phyloP scores from a whole-genome alignment of 2,113 vertebrate genomes.

The Stictonetta naevosa region DNA sequence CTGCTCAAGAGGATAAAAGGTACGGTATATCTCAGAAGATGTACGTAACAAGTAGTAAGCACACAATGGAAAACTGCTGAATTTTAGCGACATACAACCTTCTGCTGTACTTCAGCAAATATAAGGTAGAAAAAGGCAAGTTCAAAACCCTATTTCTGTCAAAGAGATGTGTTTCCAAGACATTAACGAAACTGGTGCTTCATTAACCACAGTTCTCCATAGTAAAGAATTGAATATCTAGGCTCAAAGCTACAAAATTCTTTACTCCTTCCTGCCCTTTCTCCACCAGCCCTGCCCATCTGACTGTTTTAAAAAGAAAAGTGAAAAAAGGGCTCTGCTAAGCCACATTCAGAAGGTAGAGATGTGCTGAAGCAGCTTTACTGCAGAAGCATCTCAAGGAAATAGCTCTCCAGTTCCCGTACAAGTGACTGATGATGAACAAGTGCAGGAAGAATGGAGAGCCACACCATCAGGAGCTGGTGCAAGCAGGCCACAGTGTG shows the following conservation, averaged over 20 bases:
- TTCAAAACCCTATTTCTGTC: background rate
- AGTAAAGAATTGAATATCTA: background rate
- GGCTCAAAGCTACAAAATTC: background rate
- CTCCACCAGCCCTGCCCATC: background rate
- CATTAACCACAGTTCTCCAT: background rate
- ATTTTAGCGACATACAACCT: background rate
- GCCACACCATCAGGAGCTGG: background rate
- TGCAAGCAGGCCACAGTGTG: background rate
- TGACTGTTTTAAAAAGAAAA: background rate
- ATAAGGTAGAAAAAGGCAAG: background rate
- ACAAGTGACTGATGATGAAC: background rate
- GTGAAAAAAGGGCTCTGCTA: background rate
- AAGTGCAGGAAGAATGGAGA: background rate
- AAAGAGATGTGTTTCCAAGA: background rate
- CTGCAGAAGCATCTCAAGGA: background rate
- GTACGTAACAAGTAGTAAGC: background rate
- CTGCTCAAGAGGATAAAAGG: background rate
- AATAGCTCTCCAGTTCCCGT: background rate
- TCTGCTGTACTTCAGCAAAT: background rate
- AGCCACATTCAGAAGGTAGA: background rate
- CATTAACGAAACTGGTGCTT: background rate
- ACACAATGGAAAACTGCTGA: background rate
- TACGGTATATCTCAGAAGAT: background rate
- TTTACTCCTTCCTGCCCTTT: background rate
- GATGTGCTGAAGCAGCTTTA: background rate